Base-by-base conservation (phyloP, 2,113 vertebrate genomes). In the Rhizomys pruinosus region DNA sequence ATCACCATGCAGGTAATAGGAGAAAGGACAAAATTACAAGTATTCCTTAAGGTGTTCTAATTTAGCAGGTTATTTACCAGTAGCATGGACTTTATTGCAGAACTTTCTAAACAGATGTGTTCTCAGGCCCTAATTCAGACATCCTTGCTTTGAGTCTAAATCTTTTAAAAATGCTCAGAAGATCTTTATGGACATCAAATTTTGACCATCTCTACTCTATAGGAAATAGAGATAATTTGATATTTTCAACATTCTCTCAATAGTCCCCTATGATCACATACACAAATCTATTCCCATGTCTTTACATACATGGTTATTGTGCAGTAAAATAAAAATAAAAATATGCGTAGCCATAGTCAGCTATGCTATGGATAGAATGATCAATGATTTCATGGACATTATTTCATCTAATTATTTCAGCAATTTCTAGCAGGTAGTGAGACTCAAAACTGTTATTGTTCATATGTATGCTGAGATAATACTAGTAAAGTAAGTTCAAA, bases 231-330 rank as follows among this genome's bases (percentile, higher is more conserved):
- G 29, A 16, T 81, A 42, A 55, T 59, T 72, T 92, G 80, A 81
- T 44, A 74, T 3, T 79, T 5, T 0, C 34, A 1, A 72, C 16
- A 1, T 5, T 66, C 44, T 95, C 3, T 39, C 13, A 81, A 52
- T 29, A 82, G 88, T 29, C 13, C n/a, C 64, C 63, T 22, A 73
- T 74, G 15, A 77, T 90, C 29, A 81, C 78, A 95, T 72, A 68
- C 27, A 91, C 37, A 90, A 52, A 66, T 61, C n/a, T 22, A 84
- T 13, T 3, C 52, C 2, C 23, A 8, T 29, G 6, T 94, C 2
- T 91, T 87, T 42, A 68, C 25, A 16, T 8, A 15, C 25, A 69
- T 47, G 13, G 72, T 7, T 44, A 64, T 7, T 20, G 2, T 69
- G 19, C 3, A 57, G 6, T 79, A 23, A 9, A 80, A 80, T 63